Evolutionary conservation across 2,797 vertebrate genomes (phyloP).

Genomic region (Xiphophorus birchmanni): DNA sequence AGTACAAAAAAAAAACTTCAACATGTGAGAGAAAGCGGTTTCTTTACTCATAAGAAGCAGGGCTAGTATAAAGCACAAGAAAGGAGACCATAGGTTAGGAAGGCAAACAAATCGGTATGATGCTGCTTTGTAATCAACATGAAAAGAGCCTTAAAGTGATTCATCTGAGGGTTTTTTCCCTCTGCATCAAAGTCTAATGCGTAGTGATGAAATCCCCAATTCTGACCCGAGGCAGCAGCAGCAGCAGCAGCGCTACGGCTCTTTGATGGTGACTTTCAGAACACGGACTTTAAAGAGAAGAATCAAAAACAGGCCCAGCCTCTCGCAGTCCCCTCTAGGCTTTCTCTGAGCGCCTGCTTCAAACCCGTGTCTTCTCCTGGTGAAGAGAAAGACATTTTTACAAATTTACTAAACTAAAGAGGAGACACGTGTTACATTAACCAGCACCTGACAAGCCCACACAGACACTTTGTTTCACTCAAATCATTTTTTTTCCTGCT

Average conservation of each 20-base stretch:
- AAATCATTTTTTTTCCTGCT: background rate
- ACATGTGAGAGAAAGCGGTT: background rate
- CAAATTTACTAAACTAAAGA: conserved; percentile 37
- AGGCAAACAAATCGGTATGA: background rate
- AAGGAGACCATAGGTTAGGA: background rate
- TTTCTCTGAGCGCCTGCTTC: conserved; percentile 31
- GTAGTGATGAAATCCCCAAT: conserved; percentile 61
- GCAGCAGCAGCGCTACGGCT: conserved; percentile 38
- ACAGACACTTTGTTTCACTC: conserved; percentile 2
- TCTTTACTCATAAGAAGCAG: background rate
- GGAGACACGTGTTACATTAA: conserved; percentile 24
- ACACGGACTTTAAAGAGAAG: conserved; percentile 69
- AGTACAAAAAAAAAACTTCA: background rate
- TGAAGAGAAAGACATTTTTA: conserved; percentile 67
- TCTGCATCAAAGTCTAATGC: conserved; percentile 40
- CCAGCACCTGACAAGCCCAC: conserved; percentile 16
- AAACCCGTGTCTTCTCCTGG: conserved; percentile 50
- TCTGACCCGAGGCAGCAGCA: conserved; percentile 36
- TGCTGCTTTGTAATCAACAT: background rate
- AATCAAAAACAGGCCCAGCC: conserved; percentile 57
- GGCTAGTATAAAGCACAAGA: background rate
- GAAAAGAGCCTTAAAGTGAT: conserved; percentile 5
- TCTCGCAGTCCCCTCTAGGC: conserved; percentile 58
- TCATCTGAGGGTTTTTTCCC: background rate
- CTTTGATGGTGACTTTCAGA: conserved; percentile 55